Evolutionary conservation across 2,888 invertebrate species (phyloP).

Genomic region (Lithophane socia): DNA sequence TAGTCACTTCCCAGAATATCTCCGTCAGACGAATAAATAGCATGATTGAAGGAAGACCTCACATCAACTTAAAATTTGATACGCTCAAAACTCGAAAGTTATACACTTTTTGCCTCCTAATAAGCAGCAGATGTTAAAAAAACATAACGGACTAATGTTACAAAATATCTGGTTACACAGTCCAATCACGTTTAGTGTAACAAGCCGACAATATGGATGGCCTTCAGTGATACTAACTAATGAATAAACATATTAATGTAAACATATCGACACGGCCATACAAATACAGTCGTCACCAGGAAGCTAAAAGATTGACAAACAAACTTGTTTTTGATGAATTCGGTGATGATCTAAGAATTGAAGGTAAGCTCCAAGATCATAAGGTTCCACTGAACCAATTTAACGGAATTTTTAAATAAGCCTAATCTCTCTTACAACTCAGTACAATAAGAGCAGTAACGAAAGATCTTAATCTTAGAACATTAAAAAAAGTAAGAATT

Average conservation of each 20-base stretch:
- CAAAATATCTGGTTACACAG: constrained; percentile 56
- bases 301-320: constrained; percentile 43
- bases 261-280: constrained; percentile 52
- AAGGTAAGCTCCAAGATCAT: constrained; percentile 3
- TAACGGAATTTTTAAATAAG: neutral
- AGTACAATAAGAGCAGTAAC: neutral
- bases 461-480: neutral
- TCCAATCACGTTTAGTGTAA: constrained; percentile 63
- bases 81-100: constrained; percentile 26
- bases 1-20: neutral
- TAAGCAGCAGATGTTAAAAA: constrained; percentile 38
- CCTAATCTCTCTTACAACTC: neutral
- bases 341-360: constrained; percentile 50
- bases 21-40: neutral
- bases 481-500: constrained; percentile 7
- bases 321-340: constrained; percentile 35
- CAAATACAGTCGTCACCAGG: constrained; percentile 47
- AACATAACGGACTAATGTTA: constrained; percentile 34
- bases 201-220: constrained; percentile 50
- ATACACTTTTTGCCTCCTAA: constrained; percentile 20
- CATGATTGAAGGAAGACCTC: constrained; percentile 23
- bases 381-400: neutral
- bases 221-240: constrained; percentile 64
- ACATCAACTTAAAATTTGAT: constrained; percentile 34
- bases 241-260: constrained; percentile 64